These are phyloP conservation scores for Elephas maximus DNA, from an alignment of 2,113 vertebrate genomes.

Conservation along the genomic window DNA sequence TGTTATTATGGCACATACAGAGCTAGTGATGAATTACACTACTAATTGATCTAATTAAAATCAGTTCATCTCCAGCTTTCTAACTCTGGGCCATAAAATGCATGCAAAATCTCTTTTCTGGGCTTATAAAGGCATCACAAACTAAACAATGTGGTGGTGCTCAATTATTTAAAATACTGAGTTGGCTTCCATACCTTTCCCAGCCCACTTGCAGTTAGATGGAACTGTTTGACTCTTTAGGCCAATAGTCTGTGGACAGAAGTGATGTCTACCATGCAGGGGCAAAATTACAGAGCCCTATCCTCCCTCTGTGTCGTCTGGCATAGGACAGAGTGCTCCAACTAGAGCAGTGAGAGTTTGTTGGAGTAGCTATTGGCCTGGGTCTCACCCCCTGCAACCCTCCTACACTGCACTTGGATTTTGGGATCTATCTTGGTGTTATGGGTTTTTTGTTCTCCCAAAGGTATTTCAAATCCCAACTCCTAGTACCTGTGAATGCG, in stretches of 20 bases:
- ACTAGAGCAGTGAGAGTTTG: background rate
- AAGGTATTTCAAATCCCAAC: too few relatives aligned
- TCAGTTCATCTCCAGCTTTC: background rate
- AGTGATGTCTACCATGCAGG: background rate
- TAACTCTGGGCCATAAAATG: background rate
- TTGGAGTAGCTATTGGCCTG: background rate
- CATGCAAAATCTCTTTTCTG: background rate
- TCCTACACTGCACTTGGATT: background rate
- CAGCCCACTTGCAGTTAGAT: background rate
- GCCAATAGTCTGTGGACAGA: background rate
- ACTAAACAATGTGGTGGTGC: background rate
- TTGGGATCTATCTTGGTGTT: background rate
- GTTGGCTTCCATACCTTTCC: background rate
- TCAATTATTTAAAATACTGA: background rate
- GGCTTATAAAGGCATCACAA: background rate
- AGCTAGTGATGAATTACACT: background rate
- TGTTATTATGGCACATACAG: background rate
- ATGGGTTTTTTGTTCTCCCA: too few relatives aligned
- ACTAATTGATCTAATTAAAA: background rate
- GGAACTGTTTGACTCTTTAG: background rate
- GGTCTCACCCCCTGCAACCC: fast-evolving
- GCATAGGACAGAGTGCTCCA: background rate
- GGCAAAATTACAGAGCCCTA: background rate
- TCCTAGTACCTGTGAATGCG: too few relatives aligned
- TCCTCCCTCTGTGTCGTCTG: fast-evolving